phyloP scores from a whole-genome alignment of 2,797 vertebrate species.

The Varecia variegata region DNA sequence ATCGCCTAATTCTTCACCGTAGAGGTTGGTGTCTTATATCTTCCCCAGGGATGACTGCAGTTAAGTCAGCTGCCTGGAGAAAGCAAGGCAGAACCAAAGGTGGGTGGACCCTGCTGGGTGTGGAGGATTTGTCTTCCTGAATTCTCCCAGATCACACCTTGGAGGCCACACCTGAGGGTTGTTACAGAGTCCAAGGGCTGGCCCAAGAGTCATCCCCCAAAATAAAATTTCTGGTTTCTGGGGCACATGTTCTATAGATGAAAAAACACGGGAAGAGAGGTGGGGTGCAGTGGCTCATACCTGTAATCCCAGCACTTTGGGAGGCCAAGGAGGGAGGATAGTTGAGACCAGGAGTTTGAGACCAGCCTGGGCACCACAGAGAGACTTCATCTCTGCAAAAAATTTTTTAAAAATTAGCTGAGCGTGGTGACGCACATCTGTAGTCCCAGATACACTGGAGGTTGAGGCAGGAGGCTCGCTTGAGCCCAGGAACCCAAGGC shows the following conservation, averaged over 20 bases:
- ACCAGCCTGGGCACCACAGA: neutral
- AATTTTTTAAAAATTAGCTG: neutral
- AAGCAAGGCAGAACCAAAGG: neutral
- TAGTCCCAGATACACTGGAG: neutral
- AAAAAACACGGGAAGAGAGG: neutral
- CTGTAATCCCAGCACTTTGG: neutral
- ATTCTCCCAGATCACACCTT: neutral
- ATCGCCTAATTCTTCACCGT: neutral
- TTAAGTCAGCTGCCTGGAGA: neutral
- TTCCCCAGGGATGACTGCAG: neutral
- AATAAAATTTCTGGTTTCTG: neutral
- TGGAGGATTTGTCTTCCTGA: neutral
- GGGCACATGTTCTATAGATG: neutral
- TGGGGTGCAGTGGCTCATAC: neutral
- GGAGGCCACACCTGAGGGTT: neutral
- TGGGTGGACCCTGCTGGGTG: neutral
- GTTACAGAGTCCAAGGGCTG: neutral
- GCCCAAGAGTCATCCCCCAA: neutral
- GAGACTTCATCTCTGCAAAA: neutral
- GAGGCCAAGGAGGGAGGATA: neutral
- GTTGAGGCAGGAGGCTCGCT: neutral
- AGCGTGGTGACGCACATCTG: neutral
- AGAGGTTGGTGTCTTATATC: neutral
- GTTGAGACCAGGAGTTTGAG: neutral
- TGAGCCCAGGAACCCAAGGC: neutral